These are phyloP conservation scores for Mus pahari DNA, from an alignment of 2,113 vertebrate genomes.

Conservation along the genomic window DNA sequence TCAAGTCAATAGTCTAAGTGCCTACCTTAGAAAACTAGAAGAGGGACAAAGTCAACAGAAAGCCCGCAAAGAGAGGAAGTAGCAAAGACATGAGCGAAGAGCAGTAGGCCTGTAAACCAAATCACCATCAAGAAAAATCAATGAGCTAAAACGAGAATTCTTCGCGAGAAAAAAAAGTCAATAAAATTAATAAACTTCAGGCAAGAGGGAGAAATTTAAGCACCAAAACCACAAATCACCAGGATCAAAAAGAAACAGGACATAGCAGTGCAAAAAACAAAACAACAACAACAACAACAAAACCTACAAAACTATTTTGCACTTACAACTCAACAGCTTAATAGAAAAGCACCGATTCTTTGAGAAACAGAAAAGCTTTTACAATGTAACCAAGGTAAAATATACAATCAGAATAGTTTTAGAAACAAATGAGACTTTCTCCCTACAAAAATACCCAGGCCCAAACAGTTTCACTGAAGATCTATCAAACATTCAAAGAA, in stretches of 20 bases:
- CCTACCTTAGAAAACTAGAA: constrained; percentile 9
- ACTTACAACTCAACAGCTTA: constrained; percentile 24
- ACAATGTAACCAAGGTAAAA: constrained; percentile 38
- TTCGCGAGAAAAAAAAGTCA: constrained; percentile 47
- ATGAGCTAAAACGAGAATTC: constrained; percentile 36
- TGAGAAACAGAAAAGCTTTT: not conserved
- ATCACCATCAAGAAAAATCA: constrained; percentile 42
- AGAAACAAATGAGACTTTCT: constrained; percentile 15
- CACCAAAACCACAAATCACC: constrained; percentile 33
- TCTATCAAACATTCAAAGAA: constrained; percentile 10
- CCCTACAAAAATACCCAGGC: not conserved
- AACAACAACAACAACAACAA: too few species aligned
- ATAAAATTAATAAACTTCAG: constrained; percentile 58
- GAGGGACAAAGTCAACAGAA: constrained; percentile 32
- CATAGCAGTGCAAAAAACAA: not conserved
- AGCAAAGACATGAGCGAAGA: constrained; percentile 23
- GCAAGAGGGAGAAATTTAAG: constrained; percentile 31
- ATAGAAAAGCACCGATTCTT: not conserved
- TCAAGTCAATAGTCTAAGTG: constrained; percentile 46
- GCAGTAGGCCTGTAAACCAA: constrained; percentile 23
- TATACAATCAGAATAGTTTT: constrained; percentile 7
- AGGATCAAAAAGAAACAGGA: constrained; percentile 16
- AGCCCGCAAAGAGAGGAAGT: constrained; percentile 18
- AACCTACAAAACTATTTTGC: not conserved
- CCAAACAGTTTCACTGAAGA: not conserved